Conservation (phyloP, 1,140 invertebrate genomes). For the Leptinotarsa undecemlineata region DNA sequence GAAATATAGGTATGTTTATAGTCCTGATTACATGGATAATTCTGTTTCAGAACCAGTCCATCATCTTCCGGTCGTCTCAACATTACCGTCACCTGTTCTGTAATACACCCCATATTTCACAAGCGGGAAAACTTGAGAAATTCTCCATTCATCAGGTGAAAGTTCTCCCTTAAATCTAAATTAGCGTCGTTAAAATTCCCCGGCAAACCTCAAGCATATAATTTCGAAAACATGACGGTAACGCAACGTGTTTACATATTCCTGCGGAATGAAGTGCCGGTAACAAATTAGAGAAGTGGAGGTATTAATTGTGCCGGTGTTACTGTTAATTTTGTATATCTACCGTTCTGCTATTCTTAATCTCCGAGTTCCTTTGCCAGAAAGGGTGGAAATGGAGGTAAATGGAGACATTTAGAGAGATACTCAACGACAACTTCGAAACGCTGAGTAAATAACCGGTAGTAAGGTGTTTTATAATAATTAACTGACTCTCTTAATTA, state of each 20-base stretch:
- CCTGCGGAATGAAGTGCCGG: constrained; percentile 44
- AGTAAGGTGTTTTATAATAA: constrained; percentile 38
- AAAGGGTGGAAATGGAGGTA: constrained; percentile 35
- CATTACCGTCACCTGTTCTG: not conserved
- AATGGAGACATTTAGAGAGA: constrained; percentile 43
- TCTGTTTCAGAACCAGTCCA: too few relatives aligned
- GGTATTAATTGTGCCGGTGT: constrained; percentile 44
- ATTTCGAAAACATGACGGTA: constrained; percentile 45
- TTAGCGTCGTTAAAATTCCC: constrained; percentile 39
- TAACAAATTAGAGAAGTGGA: constrained; percentile 45
- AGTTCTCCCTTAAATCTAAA: constrained; percentile 32
- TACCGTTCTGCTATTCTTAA: constrained; percentile 37
- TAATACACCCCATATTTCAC: not conserved
- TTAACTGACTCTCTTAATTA: constrained; percentile 33
- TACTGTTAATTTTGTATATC: constrained; percentile 38
- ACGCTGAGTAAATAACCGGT: constrained; percentile 40
- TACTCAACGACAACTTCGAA: constrained; percentile 42
- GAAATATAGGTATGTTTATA: too few relatives aligned
- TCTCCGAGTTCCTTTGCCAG: constrained; percentile 6
- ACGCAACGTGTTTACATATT: constrained; percentile 48
- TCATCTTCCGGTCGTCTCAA: too few relatives aligned
- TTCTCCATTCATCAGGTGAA: constrained; percentile 30
- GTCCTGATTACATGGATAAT: too few relatives aligned
- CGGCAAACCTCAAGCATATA: constrained; percentile 38
- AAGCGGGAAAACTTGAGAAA: not conserved